Evolutionary conservation across 2,797 vertebrate genomes (phyloP).

Genomic region (Sus cebifrons): DNA sequence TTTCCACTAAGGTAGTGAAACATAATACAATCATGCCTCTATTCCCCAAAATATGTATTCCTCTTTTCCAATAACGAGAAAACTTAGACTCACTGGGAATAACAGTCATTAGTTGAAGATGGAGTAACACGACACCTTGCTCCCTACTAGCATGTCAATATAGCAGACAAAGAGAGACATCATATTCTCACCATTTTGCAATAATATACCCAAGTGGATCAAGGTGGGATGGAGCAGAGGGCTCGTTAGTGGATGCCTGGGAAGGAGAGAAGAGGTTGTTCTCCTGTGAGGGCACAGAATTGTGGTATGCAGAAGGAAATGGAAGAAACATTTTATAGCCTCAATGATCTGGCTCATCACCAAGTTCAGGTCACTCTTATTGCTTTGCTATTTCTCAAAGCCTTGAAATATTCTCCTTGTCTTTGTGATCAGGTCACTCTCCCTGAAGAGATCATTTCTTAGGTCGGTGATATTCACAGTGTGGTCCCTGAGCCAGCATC

Average conservation of each 20-base stretch:
- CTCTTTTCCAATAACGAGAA: slow-evolving; percentile 6
- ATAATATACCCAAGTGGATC: neutral
- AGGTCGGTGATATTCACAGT: neutral
- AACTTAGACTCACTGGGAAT: neutral
- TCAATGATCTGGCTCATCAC: neutral
- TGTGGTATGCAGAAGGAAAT: neutral
- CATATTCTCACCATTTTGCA: neutral
- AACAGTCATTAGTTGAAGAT: neutral
- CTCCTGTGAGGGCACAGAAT: neutral
- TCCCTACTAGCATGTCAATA: neutral
- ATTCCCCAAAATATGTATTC: neutral
- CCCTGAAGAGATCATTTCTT: neutral
- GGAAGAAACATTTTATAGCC: neutral
- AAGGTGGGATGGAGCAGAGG: neutral
- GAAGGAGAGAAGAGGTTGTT: neutral
- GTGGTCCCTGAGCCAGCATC: neutral
- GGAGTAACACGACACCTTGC: neutral
- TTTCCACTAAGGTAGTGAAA: slow-evolving; percentile 30
- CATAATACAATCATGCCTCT: neutral
- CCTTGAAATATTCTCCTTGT: neutral
- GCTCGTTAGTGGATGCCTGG: neutral
- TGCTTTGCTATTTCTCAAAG: neutral
- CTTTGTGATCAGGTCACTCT: neutral
- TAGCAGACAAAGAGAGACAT: neutral
- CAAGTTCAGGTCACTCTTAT: neutral